Conservation (phyloP, 2,888 invertebrate species). For the Myathropa florea region DNA sequence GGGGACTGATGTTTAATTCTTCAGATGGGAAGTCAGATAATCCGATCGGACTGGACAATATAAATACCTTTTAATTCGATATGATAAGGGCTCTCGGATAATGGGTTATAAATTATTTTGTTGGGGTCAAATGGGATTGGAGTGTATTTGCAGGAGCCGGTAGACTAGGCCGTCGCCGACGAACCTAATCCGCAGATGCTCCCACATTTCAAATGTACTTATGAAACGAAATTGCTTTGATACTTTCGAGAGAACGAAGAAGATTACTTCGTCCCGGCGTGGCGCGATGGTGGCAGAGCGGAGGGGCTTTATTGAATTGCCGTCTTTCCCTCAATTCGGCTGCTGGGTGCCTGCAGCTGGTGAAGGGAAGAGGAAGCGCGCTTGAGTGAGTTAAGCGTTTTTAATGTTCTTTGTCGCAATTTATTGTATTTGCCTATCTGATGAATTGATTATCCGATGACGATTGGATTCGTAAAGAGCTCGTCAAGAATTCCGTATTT, state of each 20-base stretch:
- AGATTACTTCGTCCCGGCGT: not conserved
- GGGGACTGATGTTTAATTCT: conserved; percentile 31
- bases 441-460: not conserved
- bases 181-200: conserved; percentile 6
- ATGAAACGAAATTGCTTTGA: conserved; percentile 13
- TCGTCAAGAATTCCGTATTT: not conserved
- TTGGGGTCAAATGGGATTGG: conserved; percentile 51
- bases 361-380: not conserved
- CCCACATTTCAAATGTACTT: conserved; percentile 16
- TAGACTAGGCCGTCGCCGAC: not conserved
- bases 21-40: conserved; percentile 33
- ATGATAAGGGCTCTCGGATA: conserved; percentile 26
- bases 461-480: not conserved
- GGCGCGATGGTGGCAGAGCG: too few relatives aligned
- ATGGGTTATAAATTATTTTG: conserved; percentile 34
- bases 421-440: not conserved
- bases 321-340: not conserved
- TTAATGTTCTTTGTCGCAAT: not conserved
- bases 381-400: not conserved
- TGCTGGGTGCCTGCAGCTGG: not conserved
- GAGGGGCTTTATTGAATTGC: not conserved
- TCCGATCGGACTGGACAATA: conserved; percentile 43
- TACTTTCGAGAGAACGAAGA: not conserved
- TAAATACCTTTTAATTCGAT: conserved; percentile 45
- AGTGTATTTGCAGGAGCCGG: conserved; percentile 10